phyloP scores from a whole-genome alignment of 2,797 vertebrate genomes.

The Glossophaga mutica region DNA sequence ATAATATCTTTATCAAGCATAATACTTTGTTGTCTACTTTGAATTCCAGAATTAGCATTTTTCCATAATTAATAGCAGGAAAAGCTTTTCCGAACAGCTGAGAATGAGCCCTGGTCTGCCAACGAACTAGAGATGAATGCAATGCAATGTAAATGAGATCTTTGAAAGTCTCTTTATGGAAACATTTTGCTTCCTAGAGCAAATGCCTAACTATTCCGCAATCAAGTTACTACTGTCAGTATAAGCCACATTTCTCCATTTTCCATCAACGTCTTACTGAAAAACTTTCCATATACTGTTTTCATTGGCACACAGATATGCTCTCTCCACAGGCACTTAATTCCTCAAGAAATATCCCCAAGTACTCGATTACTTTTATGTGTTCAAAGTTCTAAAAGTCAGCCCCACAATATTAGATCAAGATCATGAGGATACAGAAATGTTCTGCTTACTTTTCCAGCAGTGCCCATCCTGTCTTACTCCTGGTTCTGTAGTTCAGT shows the following conservation, averaged over 20 bases:
- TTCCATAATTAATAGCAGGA: background rate
- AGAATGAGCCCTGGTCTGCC: too few species aligned
- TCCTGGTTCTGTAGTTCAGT: background rate
- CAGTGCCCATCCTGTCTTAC: conserved; percentile 61
- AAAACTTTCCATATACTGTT: background rate
- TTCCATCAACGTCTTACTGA: background rate
- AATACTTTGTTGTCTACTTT: background rate
- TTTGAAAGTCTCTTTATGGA: background rate
- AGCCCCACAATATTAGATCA: background rate
- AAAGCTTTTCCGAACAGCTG: background rate
- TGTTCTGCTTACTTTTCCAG: conserved; percentile 78
- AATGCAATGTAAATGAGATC: rapidly evolving
- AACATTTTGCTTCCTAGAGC: background rate
- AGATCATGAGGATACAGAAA: background rate
- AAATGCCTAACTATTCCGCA: background rate
- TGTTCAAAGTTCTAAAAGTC: background rate
- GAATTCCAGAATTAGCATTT: conserved; percentile 7
- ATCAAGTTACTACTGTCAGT: background rate
- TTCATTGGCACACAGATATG: background rate
- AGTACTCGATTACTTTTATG: background rate
- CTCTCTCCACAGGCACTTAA: background rate
- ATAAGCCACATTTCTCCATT: background rate
- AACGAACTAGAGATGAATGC: background rate
- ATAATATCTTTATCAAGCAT: background rate
- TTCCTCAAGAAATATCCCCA: background rate